Conservation (phyloP, 2,888 invertebrate species). For the Lepas anatifera region DNA sequence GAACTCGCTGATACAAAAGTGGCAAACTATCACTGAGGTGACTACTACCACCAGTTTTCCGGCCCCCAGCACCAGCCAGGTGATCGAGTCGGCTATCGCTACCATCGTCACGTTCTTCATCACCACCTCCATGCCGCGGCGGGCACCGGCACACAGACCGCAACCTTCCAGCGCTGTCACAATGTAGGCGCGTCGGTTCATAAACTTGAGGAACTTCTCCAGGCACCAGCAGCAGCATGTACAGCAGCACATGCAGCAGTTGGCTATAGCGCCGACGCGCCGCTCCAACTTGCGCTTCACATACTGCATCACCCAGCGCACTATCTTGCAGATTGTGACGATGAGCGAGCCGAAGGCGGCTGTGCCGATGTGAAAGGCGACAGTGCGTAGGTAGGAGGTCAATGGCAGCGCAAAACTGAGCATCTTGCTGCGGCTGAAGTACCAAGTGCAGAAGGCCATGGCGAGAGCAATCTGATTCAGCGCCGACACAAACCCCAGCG, state of each 20-base stretch:
- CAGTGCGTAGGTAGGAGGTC: not conserved
- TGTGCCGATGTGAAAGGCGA: not conserved
- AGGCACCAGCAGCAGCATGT: not conserved
- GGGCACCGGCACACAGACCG: not conserved
- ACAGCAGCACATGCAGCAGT: not conserved
- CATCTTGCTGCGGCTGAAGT: not conserved
- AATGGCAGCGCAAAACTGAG: not conserved
- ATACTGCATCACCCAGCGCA: not conserved
- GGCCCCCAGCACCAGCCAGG: not conserved
- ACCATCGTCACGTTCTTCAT: not conserved
- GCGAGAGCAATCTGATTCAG: not conserved
- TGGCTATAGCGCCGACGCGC: not conserved
- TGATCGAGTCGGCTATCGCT: not conserved
- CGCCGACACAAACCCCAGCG: not conserved
- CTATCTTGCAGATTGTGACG: not conserved
- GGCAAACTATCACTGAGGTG: not conserved
- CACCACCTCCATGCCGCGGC: not conserved
- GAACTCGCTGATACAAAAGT: not conserved
- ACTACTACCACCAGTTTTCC: not conserved
- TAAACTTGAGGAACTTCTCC: not conserved
- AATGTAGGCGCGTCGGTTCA: constrained; percentile 4
- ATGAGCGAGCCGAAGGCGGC: not conserved
- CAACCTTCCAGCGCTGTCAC: not conserved
- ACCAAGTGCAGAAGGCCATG: not conserved
- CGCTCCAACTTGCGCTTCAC: not conserved